A percentile compares a stretch with the other conserved stretches of the same genome.
Evolutionary conservation across 2,797 vertebrate species (phyloP).

Genomic region (Astyanax mexicanus): DNA sequence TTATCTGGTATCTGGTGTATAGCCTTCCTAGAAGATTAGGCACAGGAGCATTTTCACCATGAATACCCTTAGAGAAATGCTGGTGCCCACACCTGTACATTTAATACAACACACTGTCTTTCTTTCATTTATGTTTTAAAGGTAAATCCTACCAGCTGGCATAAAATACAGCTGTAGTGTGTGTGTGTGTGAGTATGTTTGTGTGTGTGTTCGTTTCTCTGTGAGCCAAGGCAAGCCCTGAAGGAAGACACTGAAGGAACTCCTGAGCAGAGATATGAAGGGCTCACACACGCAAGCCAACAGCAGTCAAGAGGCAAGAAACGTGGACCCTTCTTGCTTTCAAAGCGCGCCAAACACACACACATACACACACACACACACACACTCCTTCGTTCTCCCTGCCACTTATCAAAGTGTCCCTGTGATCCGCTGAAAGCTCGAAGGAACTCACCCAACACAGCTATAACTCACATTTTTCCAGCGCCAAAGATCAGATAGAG

Average conservation of each 20-base stretch:
- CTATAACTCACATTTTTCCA: constrained; percentile 1
- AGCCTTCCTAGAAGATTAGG: no score
- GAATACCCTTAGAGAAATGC: no score
- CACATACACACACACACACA: neutral
- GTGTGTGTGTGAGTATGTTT: no score
- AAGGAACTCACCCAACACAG: constrained; percentile 21
- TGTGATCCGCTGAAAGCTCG: constrained; percentile 21
- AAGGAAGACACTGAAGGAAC: constrained; percentile 2
- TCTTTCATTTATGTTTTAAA: no score
- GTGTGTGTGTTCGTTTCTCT: neutral
- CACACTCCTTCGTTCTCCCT: neutral
- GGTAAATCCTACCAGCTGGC: no score
- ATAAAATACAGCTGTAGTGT: no score
- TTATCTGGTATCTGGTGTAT: no score
- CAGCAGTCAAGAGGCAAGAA: neutral
- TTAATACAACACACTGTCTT: no score
- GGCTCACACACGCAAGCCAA: neutral
- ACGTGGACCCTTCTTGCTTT: neutral
- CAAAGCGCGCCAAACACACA: neutral
- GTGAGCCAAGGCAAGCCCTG: neutral
- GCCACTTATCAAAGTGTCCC: constrained; percentile 18
- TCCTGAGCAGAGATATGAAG: constrained; percentile 14
- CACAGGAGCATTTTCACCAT: no score
- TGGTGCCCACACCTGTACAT: no score
- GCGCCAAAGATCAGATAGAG: constrained; percentile 31